Base-by-base conservation (phyloP, 2,113 vertebrate species). In the Eidolon helvum region DNA sequence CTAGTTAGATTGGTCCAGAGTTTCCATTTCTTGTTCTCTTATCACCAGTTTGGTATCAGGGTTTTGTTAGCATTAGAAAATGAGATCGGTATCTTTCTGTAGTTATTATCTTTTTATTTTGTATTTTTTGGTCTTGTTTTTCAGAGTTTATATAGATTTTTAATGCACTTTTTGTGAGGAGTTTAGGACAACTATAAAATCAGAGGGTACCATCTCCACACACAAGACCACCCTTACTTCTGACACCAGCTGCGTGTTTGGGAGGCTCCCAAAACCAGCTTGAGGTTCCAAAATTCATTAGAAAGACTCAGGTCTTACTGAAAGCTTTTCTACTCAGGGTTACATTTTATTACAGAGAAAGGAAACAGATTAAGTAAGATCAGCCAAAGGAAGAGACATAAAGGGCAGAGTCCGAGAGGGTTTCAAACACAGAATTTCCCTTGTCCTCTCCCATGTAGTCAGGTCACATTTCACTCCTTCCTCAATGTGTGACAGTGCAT, bases 111-210 rank as follows among this genome's bases (percentile, higher is more conserved):
- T 43, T 43, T 43, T 43, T 43, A 5, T n/a, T n/a, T 43, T 57
- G 55, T 63, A 71, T 40, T 65, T 43, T 6, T 66, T 4, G 3
- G 26, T 22, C 40, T 86, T 18, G 48, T 28, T 89, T 91, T 93
- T 95, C 66, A 96, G 24, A 80, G 15, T 93, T 78, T 88, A 30
- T 38, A 3, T 68, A 93, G 63, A 68, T 78, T 87, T 93, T 72
- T 30, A 80, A 0, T 80, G 45, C 28, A 48, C 16, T 85, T 95
- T 83, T 85, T 94, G 18, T 90, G 66, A 77, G 15, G 14, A 45
- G 3, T 82, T 87, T 75, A 80, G 59, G 53, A 53, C 21, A 86
- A 22, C 28, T 94, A 48, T 48, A 89, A 40, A 91, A 68, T 87
- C 45, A 84, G 63, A 87, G 26, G 9, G 18, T 57, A n/a, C 33